Evolutionary conservation across 23 tunicate species (phyloP).

Genomic region (Ciona savignyi): DNA sequence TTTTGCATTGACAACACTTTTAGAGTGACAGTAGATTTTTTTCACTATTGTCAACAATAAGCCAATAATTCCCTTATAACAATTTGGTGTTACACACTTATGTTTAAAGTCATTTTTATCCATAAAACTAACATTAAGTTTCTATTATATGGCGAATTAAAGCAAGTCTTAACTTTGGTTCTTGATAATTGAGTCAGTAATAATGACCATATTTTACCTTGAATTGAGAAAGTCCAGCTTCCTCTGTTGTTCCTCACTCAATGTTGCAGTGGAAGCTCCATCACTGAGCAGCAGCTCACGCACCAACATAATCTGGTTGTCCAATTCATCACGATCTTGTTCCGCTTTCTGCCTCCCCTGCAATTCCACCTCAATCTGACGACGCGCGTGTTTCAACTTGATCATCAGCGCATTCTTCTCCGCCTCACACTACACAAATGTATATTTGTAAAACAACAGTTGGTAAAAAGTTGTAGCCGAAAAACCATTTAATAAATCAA

Average conservation of each 20-base stretch:
- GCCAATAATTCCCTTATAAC: too few species aligned
- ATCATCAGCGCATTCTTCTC: conserved; percentile 82
- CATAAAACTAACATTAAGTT: too few species aligned
- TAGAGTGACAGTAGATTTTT: too few species aligned
- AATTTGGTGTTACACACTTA: too few species aligned
- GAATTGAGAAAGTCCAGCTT: conserved; percentile 84
- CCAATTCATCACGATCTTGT: conserved; percentile 88
- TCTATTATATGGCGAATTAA: too few species aligned
- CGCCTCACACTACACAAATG: conserved; percentile 46
- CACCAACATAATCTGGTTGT: conserved; percentile 74
- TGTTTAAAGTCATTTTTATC: too few species aligned
- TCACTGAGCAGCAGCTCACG: conserved; percentile 75
- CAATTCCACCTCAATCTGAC: conserved; percentile 88
- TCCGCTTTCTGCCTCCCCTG: conserved; percentile 68
- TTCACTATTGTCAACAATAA: too few species aligned
- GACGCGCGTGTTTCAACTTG: conserved; percentile 81
- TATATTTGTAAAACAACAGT: not conserved
- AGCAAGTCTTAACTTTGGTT: too few species aligned
- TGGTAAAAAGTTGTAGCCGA: not conserved
- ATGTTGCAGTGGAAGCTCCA: conserved; percentile 20
- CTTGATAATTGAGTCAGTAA: too few species aligned
- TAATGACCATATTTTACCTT: conserved; percentile 14
- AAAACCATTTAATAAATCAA: not conserved
- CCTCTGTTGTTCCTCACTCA: conserved; percentile 90
- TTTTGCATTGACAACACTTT: too few species aligned